Percentiles rank a stretch among this genome's conserved stretches.
These are phyloP conservation scores for Odontomyia ornata DNA, from an alignment of 2,888 invertebrate genomes.

Conservation along the genomic window DNA sequence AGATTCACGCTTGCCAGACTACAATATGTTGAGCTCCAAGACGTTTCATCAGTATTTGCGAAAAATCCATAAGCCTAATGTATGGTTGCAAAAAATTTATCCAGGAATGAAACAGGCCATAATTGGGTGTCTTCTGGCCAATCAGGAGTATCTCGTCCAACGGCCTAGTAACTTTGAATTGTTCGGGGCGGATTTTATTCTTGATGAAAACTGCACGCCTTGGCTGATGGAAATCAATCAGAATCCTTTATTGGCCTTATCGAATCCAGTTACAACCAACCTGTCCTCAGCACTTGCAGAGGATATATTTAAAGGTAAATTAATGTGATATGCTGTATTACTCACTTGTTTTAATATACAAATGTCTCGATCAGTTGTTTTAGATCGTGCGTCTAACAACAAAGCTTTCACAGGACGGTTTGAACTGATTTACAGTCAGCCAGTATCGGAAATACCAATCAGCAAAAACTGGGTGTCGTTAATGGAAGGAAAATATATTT, in stretches of 20 bases:
- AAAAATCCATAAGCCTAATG: slow-evolving; percentile 76
- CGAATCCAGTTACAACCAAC: slow-evolving; percentile 86
- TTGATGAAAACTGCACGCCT: slow-evolving; percentile 85
- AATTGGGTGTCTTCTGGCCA: slow-evolving; percentile 83
- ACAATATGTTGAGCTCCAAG: slow-evolving; percentile 95
- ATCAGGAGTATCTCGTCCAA: slow-evolving; percentile 85
- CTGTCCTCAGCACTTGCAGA: slow-evolving; percentile 88
- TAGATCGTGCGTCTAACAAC: slow-evolving; percentile 76
- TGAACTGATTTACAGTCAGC: slow-evolving; percentile 80
- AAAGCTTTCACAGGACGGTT: slow-evolving; percentile 83
- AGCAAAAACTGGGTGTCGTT: slow-evolving; percentile 73
- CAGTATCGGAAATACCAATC: slow-evolving; percentile 79
- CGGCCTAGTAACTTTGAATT: slow-evolving; percentile 86
- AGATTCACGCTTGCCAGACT: slow-evolving; percentile 80
- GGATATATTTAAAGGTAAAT: slow-evolving; percentile 87
- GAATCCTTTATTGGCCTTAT: slow-evolving; percentile 90
- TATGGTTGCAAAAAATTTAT: slow-evolving; percentile 86
- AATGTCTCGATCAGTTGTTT: slow-evolving; percentile 72
- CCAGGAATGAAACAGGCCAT: slow-evolving; percentile 84
- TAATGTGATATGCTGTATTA: neutral
- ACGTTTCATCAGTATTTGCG: slow-evolving; percentile 74
- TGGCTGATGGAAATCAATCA: slow-evolving; percentile 96
- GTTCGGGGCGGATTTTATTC: slow-evolving; percentile 95
- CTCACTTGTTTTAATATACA: neutral
- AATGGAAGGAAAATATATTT: slow-evolving; percentile 60